Percentiles rank a stretch among this genome's conserved stretches.
Evolutionary conservation across 2,888 invertebrate genomes (phyloP).

Genomic region (Ariolimax columbianus): DNA sequence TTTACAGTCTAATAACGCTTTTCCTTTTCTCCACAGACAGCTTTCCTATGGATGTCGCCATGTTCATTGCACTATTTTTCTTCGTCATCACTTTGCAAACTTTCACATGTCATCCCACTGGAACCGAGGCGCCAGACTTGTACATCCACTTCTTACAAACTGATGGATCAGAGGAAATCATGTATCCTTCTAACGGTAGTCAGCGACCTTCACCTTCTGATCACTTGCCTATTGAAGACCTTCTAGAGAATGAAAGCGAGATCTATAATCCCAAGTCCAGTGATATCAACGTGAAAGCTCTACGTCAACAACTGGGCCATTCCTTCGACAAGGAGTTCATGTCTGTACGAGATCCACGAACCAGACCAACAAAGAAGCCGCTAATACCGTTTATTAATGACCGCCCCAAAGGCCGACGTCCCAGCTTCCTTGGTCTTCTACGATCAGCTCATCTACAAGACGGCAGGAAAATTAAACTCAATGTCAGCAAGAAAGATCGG

Average conservation of each 20-base stretch:
- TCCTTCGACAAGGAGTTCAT: slow-evolving; percentile 28
- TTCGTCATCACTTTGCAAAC: neutral
- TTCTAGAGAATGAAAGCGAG: slow-evolving; percentile 28
- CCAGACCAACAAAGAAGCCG: neutral
- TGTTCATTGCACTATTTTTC: slow-evolving; percentile 7
- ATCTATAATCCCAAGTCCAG: slow-evolving; percentile 33
- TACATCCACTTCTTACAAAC: slow-evolving; percentile 24
- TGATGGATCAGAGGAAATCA: neutral
- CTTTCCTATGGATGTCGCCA: slow-evolving; percentile 18
- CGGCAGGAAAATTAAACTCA: slow-evolving; percentile 19
- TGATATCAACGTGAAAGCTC: slow-evolving; percentile 34
- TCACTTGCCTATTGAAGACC: slow-evolving; percentile 36
- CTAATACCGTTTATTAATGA: neutral
- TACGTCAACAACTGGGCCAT: slow-evolving; percentile 29
- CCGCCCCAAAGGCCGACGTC: slow-evolving; percentile 26
- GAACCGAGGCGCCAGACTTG: slow-evolving; percentile 6
- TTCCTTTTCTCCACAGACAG: neutral
- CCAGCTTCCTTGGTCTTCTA: slow-evolving; percentile 10
- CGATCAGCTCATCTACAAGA: slow-evolving; percentile 29
- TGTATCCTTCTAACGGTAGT: neutral
- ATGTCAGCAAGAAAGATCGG: slow-evolving; percentile 23
- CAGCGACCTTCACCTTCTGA: slow-evolving; percentile 37
- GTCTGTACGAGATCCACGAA: slow-evolving; percentile 33
- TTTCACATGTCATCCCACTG: neutral
- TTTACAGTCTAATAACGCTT: too few species aligned